Evolutionary conservation across 1,140 invertebrate genomes (phyloP), one percentile per base, ranked within the genome.

Genomic region (Diachasmimorpha longicaudata): DNA sequence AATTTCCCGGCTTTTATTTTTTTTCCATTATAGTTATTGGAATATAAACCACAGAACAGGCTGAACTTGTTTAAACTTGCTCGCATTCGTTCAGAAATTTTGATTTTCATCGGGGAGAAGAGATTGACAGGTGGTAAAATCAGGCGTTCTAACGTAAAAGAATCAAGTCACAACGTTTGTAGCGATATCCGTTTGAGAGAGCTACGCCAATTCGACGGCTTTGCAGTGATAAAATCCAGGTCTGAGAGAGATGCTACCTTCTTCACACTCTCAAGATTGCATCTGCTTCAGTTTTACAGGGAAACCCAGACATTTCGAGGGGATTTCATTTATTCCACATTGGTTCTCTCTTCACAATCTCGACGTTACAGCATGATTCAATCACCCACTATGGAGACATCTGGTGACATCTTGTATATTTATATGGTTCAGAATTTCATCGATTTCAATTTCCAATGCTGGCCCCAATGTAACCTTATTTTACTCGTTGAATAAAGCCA

Each of bases 131-230:
- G 25, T 46, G 25, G 48, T 36, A 13, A 52, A 72, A 55, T 72
- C 25, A 72, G 70, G 37, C 70, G 23, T 71, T 46, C 16, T 23
- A 72, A 8, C 31, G 5, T 25, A 72, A 52, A 52, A 36, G 31
- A 72, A 52, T 72, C 70, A 52, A 71, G 13, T 48, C 23, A 25
- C 31, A 31, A 55, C 44, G 70, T 36, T 70, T 36, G 70, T 55
- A 52, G 16, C 70, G 10, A 25, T 13, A 55, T 52, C 48, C 52
- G 48, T 6, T 46, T 21, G 39, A 52, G 25, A 55, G 10, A 55
- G 14, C 13, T 25, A 48, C 11, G 25, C 5, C 11, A 72, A 31
- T 72, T 14, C 70, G 25, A 46, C n/a, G 21, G 6, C 70, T n/a
- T 52, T n/a, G 19, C n/a, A 6, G 58, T 9, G 58, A 63, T 25